These are phyloP conservation scores for Pediacus dermestoides DNA, from an alignment of 2,888 invertebrate species.

Conservation along the genomic window DNA sequence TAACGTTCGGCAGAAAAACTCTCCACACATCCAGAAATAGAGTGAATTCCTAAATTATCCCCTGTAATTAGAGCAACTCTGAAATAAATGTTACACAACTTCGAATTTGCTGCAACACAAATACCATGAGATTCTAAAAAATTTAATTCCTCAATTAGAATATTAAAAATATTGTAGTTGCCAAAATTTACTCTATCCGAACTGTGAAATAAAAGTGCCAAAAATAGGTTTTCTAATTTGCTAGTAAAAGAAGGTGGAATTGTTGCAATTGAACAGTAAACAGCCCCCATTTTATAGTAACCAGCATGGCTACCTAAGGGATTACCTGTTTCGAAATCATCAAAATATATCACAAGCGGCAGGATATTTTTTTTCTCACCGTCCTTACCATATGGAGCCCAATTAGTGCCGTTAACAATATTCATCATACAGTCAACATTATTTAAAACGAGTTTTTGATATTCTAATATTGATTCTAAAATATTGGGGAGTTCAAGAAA, in stretches of 20 bases:
- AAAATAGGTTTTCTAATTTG: conserved; percentile 24
- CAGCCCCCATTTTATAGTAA: conserved; percentile 26
- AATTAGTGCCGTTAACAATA: not conserved
- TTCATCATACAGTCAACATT: not conserved
- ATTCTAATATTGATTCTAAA: not conserved
- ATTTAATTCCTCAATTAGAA: conserved; percentile 24
- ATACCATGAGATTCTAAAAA: conserved; percentile 17
- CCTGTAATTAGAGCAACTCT: conserved; percentile 12
- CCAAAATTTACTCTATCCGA: conserved; percentile 20
- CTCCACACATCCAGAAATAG: conserved; percentile 17
- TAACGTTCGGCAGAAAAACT: conserved; percentile 17
- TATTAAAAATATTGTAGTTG: conserved; percentile 20
- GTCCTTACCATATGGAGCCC: not conserved
- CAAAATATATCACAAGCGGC: conserved; percentile 24
- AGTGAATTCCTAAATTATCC: conserved; percentile 19
- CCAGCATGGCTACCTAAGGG: conserved; percentile 29
- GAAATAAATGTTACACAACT: no score
- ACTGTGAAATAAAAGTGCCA: conserved; percentile 21
- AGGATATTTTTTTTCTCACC: conserved; percentile 11
- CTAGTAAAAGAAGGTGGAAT: conserved; percentile 22
- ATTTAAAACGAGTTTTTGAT: not conserved
- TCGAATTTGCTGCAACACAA: not conserved
- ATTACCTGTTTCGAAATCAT: conserved; percentile 29
- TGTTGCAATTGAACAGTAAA: conserved; percentile 22
- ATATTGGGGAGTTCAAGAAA: not conserved